Conservation (phyloP, 2,888 invertebrate species). For the Pristionchus maxplancki region DNA sequence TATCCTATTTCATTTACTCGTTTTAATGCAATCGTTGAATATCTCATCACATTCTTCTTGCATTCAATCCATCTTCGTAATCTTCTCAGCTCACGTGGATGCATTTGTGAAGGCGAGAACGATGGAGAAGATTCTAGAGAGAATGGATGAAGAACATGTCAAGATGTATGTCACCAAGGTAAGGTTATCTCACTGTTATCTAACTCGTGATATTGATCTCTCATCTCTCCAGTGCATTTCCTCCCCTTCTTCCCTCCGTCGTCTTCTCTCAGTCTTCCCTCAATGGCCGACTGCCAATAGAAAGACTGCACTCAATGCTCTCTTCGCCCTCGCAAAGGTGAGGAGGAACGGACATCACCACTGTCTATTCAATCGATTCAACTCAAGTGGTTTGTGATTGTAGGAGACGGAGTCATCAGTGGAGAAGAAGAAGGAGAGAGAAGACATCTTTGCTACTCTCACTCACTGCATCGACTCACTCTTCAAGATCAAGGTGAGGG, state of each 20-base stretch:
- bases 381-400: too few relatives aligned
- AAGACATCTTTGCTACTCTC: background rate
- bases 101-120: background rate
- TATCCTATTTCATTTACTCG: too few relatives aligned
- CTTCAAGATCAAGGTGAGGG: conserved; percentile 48
- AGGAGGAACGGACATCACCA: too few relatives aligned
- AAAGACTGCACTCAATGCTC: conserved; percentile 31
- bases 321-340: conserved; percentile 15
- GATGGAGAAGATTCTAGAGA: conserved; percentile 38
- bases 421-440: conserved; percentile 9
- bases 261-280: conserved; percentile 43
- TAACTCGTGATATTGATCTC: too few relatives aligned
- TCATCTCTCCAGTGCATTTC: conserved; percentile 44
- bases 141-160: conserved; percentile 43
- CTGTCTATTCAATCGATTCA: too few relatives aligned
- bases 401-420: background rate
- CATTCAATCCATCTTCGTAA: background rate
- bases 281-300: background rate
- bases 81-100: conserved; percentile 38
- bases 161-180: conserved; percentile 48
- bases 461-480: conserved; percentile 48
- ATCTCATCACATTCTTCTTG: background rate
- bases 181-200: too few relatives aligned
- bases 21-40: too few relatives aligned
- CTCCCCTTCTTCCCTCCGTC: conserved; percentile 34